Base-by-base conservation (phyloP, 2,888 invertebrate genomes). In the Augiades crinisus region DNA sequence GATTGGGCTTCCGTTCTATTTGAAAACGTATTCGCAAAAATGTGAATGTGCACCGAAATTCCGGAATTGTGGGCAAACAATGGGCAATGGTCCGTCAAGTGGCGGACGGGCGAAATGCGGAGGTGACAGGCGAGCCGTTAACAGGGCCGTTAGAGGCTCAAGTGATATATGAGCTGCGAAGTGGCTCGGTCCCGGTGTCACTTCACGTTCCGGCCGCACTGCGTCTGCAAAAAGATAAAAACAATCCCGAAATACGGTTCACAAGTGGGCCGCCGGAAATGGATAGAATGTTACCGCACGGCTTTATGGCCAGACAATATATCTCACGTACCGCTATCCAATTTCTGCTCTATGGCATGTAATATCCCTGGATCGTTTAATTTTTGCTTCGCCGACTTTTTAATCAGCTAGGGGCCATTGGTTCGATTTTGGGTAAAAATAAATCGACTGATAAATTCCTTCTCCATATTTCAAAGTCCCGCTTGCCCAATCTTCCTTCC, bases 101-200 rank as follows among this genome's bases (percentile, higher is more conserved):
- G 61, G 55, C 58, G 74, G 75, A 74, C 75, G 73, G 59, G 66
- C 76, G 78, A 77, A 79, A 74, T 70, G 68, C 77, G 76, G 76
- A 80, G 79, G 81, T 50, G 88, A 86, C 87, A 82, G 80, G 71
- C 73, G 70, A 70, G 74, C 82, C 82, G 85, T 87, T 87, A 86
- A 78, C 82, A 71, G 68, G 75, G 72, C 80, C 75, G 84, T 85
- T 77, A 81, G 81, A 75, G 76, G 70, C 72, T 73, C 73, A 75
- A 77, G 86, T 89, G 87, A 89, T 87, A 86, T 87, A 89, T 82
- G 87, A 80, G 80, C 81, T 82, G 78, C 76, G 83, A 84, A 87
- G 87, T 88, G 87, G 84, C 83, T 81, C 75, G 73, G 79, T 80
- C 83, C 77, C 81, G 75, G 81, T 85, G 86, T 86, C 87, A 86